These are phyloP conservation scores for Aphrocallistes beatrix DNA, from an alignment of 37 sponge, comb jelly and placozoan genomes.

Conservation along the genomic window DNA sequence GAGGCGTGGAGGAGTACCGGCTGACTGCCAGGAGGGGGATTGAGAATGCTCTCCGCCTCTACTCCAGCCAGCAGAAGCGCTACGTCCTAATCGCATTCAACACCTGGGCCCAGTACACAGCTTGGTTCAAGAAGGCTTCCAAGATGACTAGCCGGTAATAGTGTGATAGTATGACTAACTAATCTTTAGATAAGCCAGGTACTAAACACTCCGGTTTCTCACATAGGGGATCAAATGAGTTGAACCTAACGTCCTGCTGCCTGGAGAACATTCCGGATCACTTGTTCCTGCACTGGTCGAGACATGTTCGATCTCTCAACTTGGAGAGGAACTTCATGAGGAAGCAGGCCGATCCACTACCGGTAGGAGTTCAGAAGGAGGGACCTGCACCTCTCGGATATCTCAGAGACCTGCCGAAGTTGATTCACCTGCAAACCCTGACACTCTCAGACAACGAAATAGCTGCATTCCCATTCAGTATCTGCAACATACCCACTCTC, in stretches of 20 bases:
- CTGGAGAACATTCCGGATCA: constrained; percentile 57
- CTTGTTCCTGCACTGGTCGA: constrained; percentile 46
- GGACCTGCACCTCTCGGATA: constrained; percentile 31
- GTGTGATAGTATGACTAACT: too few species aligned
- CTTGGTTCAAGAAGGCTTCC: constrained; percentile 50
- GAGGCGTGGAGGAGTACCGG: constrained; percentile 33
- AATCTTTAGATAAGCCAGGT: too few species aligned
- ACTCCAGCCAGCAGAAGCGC: not conserved
- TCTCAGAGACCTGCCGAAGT: constrained; percentile 48
- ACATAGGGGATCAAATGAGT: constrained; percentile 14
- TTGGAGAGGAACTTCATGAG: constrained; percentile 57
- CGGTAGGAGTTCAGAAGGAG: not conserved
- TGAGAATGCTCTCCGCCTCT: constrained; percentile 11
- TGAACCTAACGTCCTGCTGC: constrained; percentile 48
- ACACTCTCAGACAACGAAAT: constrained; percentile 62
- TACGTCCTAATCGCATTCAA: constrained; percentile 39
- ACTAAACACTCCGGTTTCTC: too few species aligned
- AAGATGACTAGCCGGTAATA: not conserved
- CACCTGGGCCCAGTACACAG: constrained; percentile 43
- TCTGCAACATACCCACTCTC: constrained; percentile 41
- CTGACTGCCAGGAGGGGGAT: constrained; percentile 19
- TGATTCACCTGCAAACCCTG: constrained; percentile 43
- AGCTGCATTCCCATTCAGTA: constrained; percentile 46
- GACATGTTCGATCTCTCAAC: constrained; percentile 48
- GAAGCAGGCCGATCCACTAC: constrained; percentile 20